Percentiles rank a stretch among this genome's conserved stretches.
These are phyloP conservation scores for Caenorhabditis parvicauda DNA, from an alignment of 2,888 invertebrate genomes.

Conservation along the genomic window DNA sequence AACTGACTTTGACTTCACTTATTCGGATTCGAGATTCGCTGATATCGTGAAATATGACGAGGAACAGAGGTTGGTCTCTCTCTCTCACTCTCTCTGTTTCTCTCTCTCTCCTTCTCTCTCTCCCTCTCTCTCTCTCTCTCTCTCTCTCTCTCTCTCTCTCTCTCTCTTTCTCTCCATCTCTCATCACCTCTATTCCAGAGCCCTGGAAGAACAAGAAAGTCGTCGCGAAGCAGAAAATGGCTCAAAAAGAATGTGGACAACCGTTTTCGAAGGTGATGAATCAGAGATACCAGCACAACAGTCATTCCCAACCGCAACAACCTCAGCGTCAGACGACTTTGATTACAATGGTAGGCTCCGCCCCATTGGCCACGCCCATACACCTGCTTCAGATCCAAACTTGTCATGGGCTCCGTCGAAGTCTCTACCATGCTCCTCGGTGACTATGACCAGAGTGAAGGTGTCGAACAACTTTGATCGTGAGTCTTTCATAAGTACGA, in stretches of 20 bases:
- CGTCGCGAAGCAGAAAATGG: background rate
- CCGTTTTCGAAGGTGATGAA: conserved; percentile 58
- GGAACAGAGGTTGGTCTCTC: conserved; percentile 9
- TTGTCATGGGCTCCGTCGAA: too few species aligned
- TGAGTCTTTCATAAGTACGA: too few species aligned
- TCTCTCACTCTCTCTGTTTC: background rate
- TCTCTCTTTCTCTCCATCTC: background rate
- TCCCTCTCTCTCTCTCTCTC: background rate
- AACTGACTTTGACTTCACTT: conserved; percentile 37
- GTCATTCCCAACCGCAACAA: conserved; percentile 16
- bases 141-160: background rate
- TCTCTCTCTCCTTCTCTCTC: background rate
- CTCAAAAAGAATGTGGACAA: conserved; percentile 53
- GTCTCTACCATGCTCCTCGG: too few species aligned
- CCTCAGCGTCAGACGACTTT: conserved; percentile 14
- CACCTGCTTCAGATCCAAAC: too few species aligned
- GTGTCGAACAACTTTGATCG: too few species aligned
- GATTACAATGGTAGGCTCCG: conserved; percentile 7
- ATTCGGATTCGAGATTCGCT: conserved; percentile 35
- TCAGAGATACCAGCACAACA: conserved; percentile 27
- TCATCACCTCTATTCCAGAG: conserved; percentile 2
- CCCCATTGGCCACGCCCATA: background rate
- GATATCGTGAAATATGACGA: conserved; percentile 26
- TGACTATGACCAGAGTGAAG: too few species aligned
- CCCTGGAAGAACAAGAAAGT: background rate